Evolutionary conservation across 2,888 invertebrate genomes (phyloP).

Genomic region (Eucriotettix oculatus): DNA sequence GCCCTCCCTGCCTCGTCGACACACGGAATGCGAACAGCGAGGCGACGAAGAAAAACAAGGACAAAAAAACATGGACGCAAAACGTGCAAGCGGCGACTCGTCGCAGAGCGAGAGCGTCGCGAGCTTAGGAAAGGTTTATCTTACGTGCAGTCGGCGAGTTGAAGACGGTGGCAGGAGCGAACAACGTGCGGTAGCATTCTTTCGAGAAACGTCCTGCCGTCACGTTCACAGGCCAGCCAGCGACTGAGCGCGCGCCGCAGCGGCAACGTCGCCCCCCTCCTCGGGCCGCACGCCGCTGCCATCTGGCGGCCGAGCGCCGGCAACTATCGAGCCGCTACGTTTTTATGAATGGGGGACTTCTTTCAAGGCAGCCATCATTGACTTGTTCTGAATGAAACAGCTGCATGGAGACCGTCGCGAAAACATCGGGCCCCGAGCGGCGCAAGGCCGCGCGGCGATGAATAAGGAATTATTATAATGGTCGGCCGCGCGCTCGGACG

Average conservation of each 20-base stretch:
- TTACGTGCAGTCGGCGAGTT: too few species aligned
- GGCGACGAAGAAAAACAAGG: too few species aligned
- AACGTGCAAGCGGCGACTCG: too few species aligned
- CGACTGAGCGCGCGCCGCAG: background rate
- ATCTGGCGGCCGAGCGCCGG: conserved; percentile 12
- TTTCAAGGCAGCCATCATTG: conserved; percentile 12
- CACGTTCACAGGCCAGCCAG: background rate
- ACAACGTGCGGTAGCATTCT: background rate
- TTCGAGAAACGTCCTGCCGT: background rate
- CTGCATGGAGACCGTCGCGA: conserved; percentile 5
- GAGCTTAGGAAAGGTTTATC: background rate
- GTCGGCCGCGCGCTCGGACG: too few species aligned
- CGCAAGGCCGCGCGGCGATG: too few species aligned
- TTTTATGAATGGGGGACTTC: conserved; percentile 15
- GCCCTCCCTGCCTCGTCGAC: too few species aligned
- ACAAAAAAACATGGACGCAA: too few species aligned
- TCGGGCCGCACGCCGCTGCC: conserved; percentile 10
- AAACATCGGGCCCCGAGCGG: conserved; percentile 7
- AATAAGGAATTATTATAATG: too few species aligned
- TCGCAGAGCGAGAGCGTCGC: background rate
- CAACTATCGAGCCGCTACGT: conserved; percentile 12
- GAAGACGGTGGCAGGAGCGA: background rate
- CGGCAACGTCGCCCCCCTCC: background rate
- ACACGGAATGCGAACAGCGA: too few species aligned
- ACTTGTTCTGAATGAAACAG: conserved; percentile 11